Percentiles rank a stretch among this genome's conserved stretches.
Evolutionary conservation across 2,888 invertebrate species (phyloP).

Genomic region (Dioctria rufipes): DNA sequence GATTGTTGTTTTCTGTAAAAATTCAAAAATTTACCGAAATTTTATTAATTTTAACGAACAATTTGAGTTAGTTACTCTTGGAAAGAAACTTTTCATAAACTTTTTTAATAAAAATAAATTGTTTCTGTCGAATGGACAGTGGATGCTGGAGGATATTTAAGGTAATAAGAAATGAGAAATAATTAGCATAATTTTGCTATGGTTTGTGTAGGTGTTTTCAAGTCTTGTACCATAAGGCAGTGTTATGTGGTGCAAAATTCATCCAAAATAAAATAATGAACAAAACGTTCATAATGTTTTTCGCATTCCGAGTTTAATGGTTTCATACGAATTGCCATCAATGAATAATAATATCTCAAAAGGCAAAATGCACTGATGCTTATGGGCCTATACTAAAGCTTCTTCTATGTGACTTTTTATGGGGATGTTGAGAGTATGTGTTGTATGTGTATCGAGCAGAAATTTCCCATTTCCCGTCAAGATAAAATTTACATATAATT

Average conservation of each 20-base stretch:
- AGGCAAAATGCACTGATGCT: slow-evolving; percentile 32
- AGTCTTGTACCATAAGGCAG: not conserved
- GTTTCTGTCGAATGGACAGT: not conserved
- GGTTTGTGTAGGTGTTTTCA: not conserved
- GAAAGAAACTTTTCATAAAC: slow-evolving; percentile 4
- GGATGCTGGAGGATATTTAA: not conserved
- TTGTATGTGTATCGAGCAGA: not conserved
- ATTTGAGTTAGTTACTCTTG: not conserved
- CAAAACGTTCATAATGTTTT: not conserved
- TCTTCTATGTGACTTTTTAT: too few species aligned
- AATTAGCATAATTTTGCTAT: not conserved
- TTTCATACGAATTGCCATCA: slow-evolving; percentile 25
- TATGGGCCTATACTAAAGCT: too few species aligned
- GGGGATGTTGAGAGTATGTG: not conserved
- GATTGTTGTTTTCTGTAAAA: too few species aligned
- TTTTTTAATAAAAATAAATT: not conserved
- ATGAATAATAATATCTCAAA: slow-evolving; percentile 28
- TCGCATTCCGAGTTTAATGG: not conserved
- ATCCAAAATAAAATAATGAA: not conserved
- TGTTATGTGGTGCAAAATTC: not conserved
- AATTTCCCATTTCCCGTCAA: slow-evolving; percentile 20
- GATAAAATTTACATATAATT: not conserved
- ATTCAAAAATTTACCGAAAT: too few species aligned
- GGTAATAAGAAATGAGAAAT: not conserved
- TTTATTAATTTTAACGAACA: too few species aligned